phyloP scores from a whole-genome alignment of 1,140 invertebrate species.

The Lepidostoma basale region DNA sequence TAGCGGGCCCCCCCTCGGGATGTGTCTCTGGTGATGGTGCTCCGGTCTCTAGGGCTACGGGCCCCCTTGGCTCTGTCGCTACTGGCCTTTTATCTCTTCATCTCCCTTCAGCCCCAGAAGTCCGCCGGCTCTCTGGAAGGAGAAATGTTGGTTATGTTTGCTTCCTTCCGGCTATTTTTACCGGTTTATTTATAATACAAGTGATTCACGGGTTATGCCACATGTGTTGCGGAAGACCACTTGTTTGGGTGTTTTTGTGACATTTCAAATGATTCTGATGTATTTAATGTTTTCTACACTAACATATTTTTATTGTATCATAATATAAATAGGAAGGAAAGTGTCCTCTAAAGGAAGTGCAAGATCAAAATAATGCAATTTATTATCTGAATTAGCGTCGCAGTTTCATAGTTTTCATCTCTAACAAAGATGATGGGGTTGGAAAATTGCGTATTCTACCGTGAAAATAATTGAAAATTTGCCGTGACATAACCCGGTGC shows the following conservation, averaged over 20 bases:
- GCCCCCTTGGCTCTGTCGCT: not conserved
- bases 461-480: not conserved
- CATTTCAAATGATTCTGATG: too few relatives aligned
- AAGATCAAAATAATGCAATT: too few relatives aligned
- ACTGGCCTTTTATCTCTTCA: not conserved
- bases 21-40: conserved; percentile 2
- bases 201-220: conserved; percentile 10
- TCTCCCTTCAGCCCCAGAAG: conserved; percentile 1
- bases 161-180: conserved; percentile 13
- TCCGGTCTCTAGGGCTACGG: not conserved
- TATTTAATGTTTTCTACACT: not conserved
- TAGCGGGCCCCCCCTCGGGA: not conserved
- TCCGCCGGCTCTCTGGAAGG: conserved; percentile 15
- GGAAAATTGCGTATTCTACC: too few relatives aligned
- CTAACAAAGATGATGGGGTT: too few relatives aligned
- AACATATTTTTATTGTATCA: not conserved
- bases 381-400: too few relatives aligned
- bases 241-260: conserved; percentile 8
- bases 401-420: too few relatives aligned
- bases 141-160: conserved; percentile 25
- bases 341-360: too few relatives aligned
- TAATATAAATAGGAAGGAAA: too few relatives aligned
- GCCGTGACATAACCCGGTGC: not conserved
- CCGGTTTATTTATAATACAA: conserved; percentile 5
- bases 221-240: not conserved